Evolutionary conservation across 2,113 vertebrate species (phyloP).

Genomic region (Nesogale talazaci): DNA sequence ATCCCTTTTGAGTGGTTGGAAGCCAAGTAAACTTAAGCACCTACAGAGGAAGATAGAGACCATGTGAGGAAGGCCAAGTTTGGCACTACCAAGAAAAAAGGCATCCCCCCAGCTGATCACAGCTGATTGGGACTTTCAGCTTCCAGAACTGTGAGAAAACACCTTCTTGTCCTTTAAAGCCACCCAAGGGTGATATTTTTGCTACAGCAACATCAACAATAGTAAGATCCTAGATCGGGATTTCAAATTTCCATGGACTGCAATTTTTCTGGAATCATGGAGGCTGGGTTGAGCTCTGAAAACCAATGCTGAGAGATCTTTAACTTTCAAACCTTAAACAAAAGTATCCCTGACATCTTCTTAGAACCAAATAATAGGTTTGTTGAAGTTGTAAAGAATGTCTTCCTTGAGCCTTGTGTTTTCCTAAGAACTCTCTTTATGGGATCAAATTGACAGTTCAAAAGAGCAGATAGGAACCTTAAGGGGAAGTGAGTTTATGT

Average conservation of each 20-base stretch:
- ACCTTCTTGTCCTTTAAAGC: not conserved
- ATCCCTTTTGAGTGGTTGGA: not conserved
- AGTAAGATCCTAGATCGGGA: not conserved
- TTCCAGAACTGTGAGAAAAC: not conserved
- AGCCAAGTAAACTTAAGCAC: not conserved
- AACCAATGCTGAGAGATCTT: not conserved
- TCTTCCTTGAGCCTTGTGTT: not conserved
- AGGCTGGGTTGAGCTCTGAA: not conserved
- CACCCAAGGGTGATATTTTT: not conserved
- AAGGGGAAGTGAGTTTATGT: not conserved
- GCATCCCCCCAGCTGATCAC: not conserved
- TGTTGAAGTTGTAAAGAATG: not conserved
- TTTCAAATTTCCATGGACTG: not conserved
- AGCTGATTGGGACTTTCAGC: not conserved
- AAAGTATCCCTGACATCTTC: not conserved
- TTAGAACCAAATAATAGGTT: not conserved
- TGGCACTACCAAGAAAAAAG: not conserved
- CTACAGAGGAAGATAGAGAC: not conserved
- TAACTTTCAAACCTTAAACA: not conserved
- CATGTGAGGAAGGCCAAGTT: not conserved
- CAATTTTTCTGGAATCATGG: not conserved
- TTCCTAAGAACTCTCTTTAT: not conserved
- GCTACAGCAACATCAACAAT: not conserved
- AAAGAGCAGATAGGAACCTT: not conserved
- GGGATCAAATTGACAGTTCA: not conserved